Percentiles rank a stretch among this genome's conserved stretches.
phyloP scores from a whole-genome alignment of 2,888 invertebrate species.

The Tubulanus polymorphus region DNA sequence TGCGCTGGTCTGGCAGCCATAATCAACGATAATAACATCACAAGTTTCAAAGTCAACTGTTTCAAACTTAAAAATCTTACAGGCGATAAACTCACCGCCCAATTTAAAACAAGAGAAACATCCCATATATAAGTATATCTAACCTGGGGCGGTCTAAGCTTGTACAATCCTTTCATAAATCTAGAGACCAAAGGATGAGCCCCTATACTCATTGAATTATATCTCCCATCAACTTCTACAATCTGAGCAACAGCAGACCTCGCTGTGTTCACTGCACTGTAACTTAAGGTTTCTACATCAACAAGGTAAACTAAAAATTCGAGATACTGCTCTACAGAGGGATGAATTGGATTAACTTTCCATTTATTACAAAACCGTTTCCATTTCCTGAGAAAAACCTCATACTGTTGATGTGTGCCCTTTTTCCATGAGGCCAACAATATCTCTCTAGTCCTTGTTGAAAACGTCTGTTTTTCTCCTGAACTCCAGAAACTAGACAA shows the following conservation, averaged over 20 bases:
- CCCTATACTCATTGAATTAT: no score
- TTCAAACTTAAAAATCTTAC: conserved; percentile 12
- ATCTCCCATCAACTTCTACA: neutral
- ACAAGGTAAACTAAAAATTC: conserved; percentile 8
- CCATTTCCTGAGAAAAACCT: no score
- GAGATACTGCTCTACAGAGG: conserved; percentile 1
- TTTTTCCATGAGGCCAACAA: no score
- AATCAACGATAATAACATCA: conserved; percentile 17
- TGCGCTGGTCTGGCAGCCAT: no score
- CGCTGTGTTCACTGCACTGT: conserved; percentile 15
- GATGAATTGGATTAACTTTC: no score
- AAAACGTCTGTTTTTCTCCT: no score
- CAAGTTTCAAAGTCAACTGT: conserved; percentile 11
- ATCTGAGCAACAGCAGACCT: conserved; percentile 2
- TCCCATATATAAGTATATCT: no score
- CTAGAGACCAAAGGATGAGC: conserved; percentile 10
- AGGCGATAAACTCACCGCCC: conserved; percentile 5
- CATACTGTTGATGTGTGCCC: no score
- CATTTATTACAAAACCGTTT: no score
- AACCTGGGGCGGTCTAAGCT: conserved; percentile 16
- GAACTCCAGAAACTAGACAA: no score
- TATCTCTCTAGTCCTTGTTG: no score
- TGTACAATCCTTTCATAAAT: conserved; percentile 21
- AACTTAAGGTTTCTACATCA: conserved; percentile 3
- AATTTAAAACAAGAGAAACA: no score